Percentiles rank a stretch among this genome's conserved stretches.
These are phyloP conservation scores for Cheiracanthium punctorium DNA, from an alignment of 2,888 invertebrate genomes.

Conservation along the genomic window DNA sequence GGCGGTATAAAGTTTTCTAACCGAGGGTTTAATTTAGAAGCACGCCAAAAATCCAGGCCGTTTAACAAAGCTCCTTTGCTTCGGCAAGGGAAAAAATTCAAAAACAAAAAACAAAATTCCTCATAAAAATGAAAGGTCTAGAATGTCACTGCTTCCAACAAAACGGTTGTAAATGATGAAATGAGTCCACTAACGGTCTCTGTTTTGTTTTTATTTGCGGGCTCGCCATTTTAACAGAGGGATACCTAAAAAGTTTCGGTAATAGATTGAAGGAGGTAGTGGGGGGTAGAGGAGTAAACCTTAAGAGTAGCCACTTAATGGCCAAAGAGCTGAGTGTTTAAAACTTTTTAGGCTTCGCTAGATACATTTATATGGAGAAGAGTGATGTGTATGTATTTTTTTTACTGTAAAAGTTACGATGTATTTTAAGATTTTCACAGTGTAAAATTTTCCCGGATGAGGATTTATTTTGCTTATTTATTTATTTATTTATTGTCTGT, in stretches of 20 bases:
- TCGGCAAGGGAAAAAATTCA: slow-evolving; percentile 8
- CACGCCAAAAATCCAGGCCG: slow-evolving; percentile 42
- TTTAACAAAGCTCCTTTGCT: slow-evolving; percentile 43
- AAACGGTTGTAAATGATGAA: slow-evolving; percentile 56
- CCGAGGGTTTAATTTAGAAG: slow-evolving; percentile 53
- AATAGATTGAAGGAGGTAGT: slow-evolving; percentile 40
- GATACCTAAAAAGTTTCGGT: slow-evolving; percentile 34
- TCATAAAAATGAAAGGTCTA: slow-evolving; percentile 60
- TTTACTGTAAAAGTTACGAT: not conserved
- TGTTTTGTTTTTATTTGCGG: slow-evolving; percentile 48
- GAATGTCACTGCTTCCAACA: slow-evolving; percentile 52
- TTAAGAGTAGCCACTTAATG: slow-evolving; percentile 33
- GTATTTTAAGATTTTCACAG: not conserved
- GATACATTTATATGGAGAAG: not conserved
- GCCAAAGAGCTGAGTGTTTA: slow-evolving; percentile 31
- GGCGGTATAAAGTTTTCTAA: slow-evolving; percentile 51
- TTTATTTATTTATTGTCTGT: no score
- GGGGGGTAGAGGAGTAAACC: not conserved
- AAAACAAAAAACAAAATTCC: slow-evolving; percentile 24
- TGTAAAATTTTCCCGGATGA: no score
- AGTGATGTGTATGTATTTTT: not conserved
- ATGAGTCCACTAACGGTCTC: slow-evolving; percentile 51
- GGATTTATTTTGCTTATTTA: no score
- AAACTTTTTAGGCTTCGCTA: slow-evolving; percentile 26
- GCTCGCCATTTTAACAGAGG: not conserved